Evolutionary conservation across 1,140 invertebrate genomes (phyloP).

Genomic region (Brachystomella parvula): DNA sequence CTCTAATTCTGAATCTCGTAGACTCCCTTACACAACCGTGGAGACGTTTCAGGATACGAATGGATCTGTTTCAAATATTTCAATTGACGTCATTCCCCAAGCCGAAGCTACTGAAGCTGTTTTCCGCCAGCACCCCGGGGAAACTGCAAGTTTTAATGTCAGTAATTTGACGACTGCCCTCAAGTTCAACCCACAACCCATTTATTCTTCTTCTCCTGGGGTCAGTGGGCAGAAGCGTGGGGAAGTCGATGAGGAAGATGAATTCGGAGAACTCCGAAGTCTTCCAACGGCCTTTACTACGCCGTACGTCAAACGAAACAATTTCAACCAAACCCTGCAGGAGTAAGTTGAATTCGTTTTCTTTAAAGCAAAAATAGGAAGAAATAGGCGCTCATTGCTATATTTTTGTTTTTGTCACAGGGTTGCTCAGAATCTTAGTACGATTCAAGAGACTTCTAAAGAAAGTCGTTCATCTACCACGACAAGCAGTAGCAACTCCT

Average conservation of each 20-base stretch:
- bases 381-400: background rate
- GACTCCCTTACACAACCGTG: background rate
- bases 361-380: background rate
- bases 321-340: background rate
- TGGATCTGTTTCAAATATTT: background rate
- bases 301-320: background rate
- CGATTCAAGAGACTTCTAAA: slow-evolving; percentile 31
- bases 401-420: background rate
- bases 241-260: background rate
- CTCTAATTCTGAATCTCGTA: background rate
- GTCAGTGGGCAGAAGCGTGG: background rate
- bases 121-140: background rate
- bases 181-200: slow-evolving; percentile 6
- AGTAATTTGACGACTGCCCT: slow-evolving; percentile 27
- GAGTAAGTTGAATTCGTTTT: slow-evolving; percentile 8
- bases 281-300: background rate
- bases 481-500: slow-evolving; percentile 24
- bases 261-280: background rate
- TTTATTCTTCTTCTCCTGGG: slow-evolving; percentile 19
- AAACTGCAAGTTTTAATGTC: slow-evolving; percentile 21
- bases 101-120: background rate
- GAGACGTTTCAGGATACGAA: background rate
- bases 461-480: slow-evolving; percentile 25
- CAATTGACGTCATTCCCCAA: background rate
- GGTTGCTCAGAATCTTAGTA: slow-evolving; percentile 22